Base-by-base conservation (phyloP, 2,888 invertebrate species). In the Drosophila subquinaria region DNA sequence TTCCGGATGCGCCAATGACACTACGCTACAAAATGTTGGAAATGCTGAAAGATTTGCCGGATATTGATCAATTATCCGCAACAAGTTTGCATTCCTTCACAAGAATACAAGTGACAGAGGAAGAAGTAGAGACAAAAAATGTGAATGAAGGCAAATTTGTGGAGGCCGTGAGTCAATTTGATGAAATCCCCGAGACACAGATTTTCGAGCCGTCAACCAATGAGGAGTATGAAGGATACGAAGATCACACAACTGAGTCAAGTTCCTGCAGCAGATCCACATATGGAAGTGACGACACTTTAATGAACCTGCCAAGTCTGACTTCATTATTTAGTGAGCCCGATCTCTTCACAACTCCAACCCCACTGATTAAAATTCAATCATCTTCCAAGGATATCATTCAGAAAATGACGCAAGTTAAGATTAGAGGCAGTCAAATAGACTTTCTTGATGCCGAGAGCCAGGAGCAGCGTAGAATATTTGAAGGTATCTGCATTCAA, bases 1-100 rank as follows among this genome's bases (percentile, higher is more conserved):
- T 27, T 27, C 27, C 27, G 4, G 33, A 56, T 1, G 5, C 0
- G 10, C 20, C 13, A 36, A 3, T 48, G 0, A 6, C 9, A 3
- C 0, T 20, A 4, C 59, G 76, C 2, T 20, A 20, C 10, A 8
- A 11, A 0, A 17, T 69, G 0, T 5, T 42, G 0, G 10, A 9
- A 0, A 0, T 27, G 1, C 8, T 75, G 0, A n/a, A 0, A 10
- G 3, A 1, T 1, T 1, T 73, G 0, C 73, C 73, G 8, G 55
- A 73, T 10, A 52, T 73, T 5, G 11, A 27, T 10, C 56, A 76
- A 0, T 6, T 73, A 5, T 60, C 70, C 1, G 70, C 56, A 0
- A 36, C 11, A 0, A 64, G 42, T 8, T 52, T 15, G 13, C 11
- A 23, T 3, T 10, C 15, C 0, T 5, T 11, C 5, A 9, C 20